phyloP scores from a whole-genome alignment of 2,888 invertebrate species.

The Orthosia gothica region DNA sequence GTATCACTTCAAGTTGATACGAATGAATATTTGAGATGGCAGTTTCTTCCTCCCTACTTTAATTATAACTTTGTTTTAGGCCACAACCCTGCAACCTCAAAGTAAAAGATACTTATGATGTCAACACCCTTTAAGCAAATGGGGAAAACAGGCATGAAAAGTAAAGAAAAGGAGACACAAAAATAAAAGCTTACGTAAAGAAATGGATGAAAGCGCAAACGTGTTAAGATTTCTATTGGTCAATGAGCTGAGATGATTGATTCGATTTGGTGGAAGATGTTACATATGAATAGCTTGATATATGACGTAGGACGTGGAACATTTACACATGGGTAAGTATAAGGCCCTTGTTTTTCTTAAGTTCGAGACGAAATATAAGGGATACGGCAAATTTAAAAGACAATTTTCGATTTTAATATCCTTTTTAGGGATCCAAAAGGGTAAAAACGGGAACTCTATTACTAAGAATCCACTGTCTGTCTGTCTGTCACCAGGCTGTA shows the following conservation, averaged over 20 bases:
- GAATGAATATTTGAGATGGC: neutral
- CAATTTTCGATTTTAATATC: no score
- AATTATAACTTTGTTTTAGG: slow-evolving; percentile 1
- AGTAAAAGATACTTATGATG: neutral
- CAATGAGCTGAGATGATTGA: slow-evolving; percentile 62
- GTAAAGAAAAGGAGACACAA: neutral
- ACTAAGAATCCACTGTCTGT: no score
- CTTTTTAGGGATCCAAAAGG: no score
- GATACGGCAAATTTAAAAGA: no score
- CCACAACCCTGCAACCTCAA: neutral
- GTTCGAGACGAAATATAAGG: no score
- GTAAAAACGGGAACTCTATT: no score
- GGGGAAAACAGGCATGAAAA: neutral
- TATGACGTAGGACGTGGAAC: neutral
- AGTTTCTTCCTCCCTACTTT: neutral
- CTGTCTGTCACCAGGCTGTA: no score
- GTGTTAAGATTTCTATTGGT: slow-evolving; percentile 54
- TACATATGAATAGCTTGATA: slow-evolving; percentile 7
- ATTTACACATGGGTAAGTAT: neutral
- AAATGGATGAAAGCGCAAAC: slow-evolving; percentile 42
- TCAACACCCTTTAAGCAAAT: neutral
- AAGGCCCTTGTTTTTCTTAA: neutral
- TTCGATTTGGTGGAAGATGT: slow-evolving; percentile 39
- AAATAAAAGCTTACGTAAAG: slow-evolving; percentile 22
- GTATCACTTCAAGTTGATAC: no score